Conservation (phyloP, 53 echinoderm and acorn worm species). For the Henricia sp. region DNA sequence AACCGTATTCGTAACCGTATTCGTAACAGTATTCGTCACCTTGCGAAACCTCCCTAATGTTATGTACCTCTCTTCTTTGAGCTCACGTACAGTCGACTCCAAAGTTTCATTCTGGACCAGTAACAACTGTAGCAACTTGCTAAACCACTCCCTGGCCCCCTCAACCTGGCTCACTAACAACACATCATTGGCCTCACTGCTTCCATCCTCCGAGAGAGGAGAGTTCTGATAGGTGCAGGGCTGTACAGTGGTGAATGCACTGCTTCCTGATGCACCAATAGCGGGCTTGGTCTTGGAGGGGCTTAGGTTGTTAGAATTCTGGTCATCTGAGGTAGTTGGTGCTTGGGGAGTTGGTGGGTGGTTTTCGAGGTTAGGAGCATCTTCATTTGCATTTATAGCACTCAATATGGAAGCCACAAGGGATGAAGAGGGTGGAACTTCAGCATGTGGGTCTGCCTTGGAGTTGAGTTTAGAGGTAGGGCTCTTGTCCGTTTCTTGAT, state of each 20-base stretch:
- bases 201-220: not conserved
- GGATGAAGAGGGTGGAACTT: constrained; percentile 33
- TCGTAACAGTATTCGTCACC: too few relatives aligned
- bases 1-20: too few relatives aligned
- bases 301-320: not conserved
- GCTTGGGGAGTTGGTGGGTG: not conserved
- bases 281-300: constrained; percentile 34
- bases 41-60: too few relatives aligned
- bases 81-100: constrained; percentile 48
- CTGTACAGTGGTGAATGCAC: constrained; percentile 74
- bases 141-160: constrained; percentile 43
- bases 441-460: not conserved
- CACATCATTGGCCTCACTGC: not conserved
- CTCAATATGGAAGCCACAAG: constrained; percentile 70
- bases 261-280: constrained; percentile 70
- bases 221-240: constrained; percentile 20
- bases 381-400: constrained; percentile 50
- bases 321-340: not conserved
- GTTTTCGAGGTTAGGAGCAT: constrained; percentile 9
- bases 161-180: constrained; percentile 68
- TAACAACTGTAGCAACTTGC: constrained; percentile 43
- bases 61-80: constrained; percentile 71
- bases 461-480: not conserved
- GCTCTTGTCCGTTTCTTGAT: too few relatives aligned
- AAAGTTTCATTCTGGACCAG: constrained; percentile 41